A percentile compares a stretch with the other conserved stretches of the same genome.
Conservation (phyloP, 35 echinoderm and acorn worm species). For the Apostichopus parvimensis region DNA sequence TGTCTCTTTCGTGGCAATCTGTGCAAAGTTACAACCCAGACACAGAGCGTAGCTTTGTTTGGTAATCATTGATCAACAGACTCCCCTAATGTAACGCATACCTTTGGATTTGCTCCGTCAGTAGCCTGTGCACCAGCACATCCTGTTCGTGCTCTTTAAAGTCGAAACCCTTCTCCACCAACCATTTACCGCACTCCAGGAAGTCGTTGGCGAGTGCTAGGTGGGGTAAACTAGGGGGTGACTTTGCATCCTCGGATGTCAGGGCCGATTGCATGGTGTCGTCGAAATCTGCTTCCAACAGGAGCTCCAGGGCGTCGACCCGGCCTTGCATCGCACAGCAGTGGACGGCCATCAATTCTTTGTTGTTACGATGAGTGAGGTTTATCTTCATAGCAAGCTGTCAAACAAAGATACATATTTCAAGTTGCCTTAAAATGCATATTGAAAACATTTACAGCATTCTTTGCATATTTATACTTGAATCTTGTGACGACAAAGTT, state of each 20-base stretch:
- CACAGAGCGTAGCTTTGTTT: too few species aligned
- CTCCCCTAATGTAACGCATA: background rate
- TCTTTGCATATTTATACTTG: too few species aligned
- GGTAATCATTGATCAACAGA: too few species aligned
- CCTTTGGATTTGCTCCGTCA: conserved; percentile 93
- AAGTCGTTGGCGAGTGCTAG: conserved; percentile 94
- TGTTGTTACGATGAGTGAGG: conserved; percentile 86
- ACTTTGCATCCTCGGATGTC: conserved; percentile 63
- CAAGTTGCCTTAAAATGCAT: background rate
- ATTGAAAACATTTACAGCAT: background rate
- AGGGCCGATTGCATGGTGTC: conserved; percentile 48
- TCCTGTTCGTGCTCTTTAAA: conserved; percentile 96
- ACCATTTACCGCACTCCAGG: conserved; percentile 82
- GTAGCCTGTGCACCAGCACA: conserved; percentile 77
- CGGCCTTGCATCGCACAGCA: conserved; percentile 99
- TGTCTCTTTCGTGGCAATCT: too few species aligned
- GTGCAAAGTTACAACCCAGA: too few species aligned
- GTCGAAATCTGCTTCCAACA: conserved; percentile 73
- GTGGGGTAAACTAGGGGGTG: conserved; percentile 81
- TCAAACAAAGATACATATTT: background rate
- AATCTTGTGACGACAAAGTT: too few species aligned
- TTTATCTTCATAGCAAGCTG: conserved; percentile 81
- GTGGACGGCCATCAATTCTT: conserved; percentile 89
- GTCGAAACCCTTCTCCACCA: conserved; percentile 76
- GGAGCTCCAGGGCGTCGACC: conserved; percentile 80